Base-by-base conservation (phyloP, 92 coral and sea anemone species). In the Porites divaricata region DNA sequence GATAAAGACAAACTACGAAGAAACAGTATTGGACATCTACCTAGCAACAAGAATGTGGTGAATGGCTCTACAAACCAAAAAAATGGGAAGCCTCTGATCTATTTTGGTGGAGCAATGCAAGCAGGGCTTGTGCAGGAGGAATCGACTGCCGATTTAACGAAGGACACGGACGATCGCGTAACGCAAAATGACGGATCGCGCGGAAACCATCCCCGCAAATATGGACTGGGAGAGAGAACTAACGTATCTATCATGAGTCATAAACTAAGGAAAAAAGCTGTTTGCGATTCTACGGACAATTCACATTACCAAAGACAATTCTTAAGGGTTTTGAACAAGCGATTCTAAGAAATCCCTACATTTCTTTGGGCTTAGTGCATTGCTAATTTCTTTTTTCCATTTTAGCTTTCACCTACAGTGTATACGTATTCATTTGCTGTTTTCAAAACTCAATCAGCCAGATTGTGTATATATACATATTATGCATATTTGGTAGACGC, bases 231-330 rank as follows among this genome's bases (percentile, higher is more conserved):
- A 21, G 77, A 75, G 67, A 58, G 77, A 45, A 85, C 81, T 35
- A 65, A 59, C 77, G 51, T 11, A 45, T 82, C 86, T 1, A 49
- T 87, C 1, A 91, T 91, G 94, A 84, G 90, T 67, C 88, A 88
- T 24, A 94, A 89, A 76, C 75, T 90, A 74, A 86, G 98, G 23
- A 94, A 94, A 67, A 91, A 94, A 52, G 98, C 80, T 4, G 98
- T 94, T 22, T 90, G 92, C 50, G 98, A 94, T 75, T 63, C 77
- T 2, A 91, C 98, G 11, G 98, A 94, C 70, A 93, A 90, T 7
- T 91, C 98, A 13, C 92, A 91, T 78, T 94, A 94, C 35, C 98
- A 94, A 74, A 86, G 98, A 67, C 95, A 94, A 77, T 94, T 94
- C 87, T 77, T 94, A 24, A 91, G 98, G 54, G 94, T 94, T 11